Percentiles rank a stretch among this genome's conserved stretches.
phyloP scores from a whole-genome alignment of 2,797 vertebrate genomes.

The Phataginus tetradactyla region DNA sequence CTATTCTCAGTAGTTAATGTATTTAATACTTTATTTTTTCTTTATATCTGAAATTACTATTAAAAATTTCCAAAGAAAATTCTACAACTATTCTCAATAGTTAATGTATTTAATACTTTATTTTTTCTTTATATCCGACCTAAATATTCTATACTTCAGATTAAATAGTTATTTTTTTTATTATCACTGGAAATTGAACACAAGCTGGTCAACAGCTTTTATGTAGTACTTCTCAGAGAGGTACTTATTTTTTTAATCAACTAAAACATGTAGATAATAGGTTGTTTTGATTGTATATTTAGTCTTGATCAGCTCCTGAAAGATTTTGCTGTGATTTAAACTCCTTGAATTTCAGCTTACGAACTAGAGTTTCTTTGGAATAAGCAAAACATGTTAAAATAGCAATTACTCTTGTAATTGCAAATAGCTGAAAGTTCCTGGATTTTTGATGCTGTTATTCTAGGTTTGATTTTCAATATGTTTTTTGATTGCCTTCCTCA shows the following conservation, averaged over 20 bases:
- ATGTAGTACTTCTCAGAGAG: conserved; percentile 63
- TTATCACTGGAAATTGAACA: conserved; percentile 24
- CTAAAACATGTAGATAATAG: conserved; percentile 86
- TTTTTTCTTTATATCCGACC: conserved; percentile 37
- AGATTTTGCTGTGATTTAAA: conserved; percentile 86
- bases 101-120: conserved; percentile 36
- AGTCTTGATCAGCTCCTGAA: conserved; percentile 84
- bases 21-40: neutral
- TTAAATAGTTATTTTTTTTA: conserved; percentile 64
- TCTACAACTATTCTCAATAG: neutral
- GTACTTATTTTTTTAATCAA: conserved; percentile 82
- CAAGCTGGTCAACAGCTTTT: conserved; percentile 65
- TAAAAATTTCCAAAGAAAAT: conserved; percentile 37
- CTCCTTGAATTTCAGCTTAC: conserved; percentile 84
- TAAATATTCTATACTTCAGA: conserved; percentile 52
- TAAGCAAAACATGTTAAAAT: conserved; percentile 88
- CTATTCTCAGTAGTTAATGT: conserved; percentile 20
- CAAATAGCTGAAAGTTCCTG: conserved; percentile 85
- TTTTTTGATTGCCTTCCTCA: conserved; percentile 85
- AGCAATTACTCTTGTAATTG: conserved; percentile 87
- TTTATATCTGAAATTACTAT: neutral
- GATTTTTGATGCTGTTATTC: conserved; percentile 86
- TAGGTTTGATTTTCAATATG: conserved; percentile 86
- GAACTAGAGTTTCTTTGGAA: conserved; percentile 82
- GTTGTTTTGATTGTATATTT: conserved; percentile 87